A percentile compares a stretch with the other conserved stretches of the same genome.
Evolutionary conservation across 2,113 vertebrate genomes (phyloP).

Genomic region (Chamaea fasciata): DNA sequence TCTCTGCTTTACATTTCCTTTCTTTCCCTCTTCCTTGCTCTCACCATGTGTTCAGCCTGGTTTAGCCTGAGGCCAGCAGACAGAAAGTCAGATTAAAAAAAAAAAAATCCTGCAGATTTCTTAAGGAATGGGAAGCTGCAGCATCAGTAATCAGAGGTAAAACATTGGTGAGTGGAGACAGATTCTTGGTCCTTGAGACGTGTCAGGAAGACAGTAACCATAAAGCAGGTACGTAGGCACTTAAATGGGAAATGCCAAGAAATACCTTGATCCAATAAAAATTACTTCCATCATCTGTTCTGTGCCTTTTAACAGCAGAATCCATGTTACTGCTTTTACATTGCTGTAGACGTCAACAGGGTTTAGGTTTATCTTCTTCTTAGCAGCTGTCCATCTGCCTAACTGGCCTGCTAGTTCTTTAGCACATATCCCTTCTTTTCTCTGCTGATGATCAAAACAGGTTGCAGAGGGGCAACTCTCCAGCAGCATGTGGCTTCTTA

Average conservation of each 20-base stretch:
- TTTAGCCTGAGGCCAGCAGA: background rate
- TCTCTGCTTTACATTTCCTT: constrained; percentile 49
- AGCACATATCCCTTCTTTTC: background rate
- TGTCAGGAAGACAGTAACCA: background rate
- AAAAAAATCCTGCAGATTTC: background rate
- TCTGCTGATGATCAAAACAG: background rate
- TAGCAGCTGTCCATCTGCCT: background rate
- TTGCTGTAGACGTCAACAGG: background rate
- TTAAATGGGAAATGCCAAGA: background rate
- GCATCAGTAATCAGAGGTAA: background rate
- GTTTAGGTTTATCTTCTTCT: background rate
- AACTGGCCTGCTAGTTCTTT: background rate
- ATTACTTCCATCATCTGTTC: background rate
- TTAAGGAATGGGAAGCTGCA: background rate
- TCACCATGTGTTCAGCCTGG: background rate
- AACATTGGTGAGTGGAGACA: background rate
- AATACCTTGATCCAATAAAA: background rate
- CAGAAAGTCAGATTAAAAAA: background rate
- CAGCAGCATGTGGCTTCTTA: background rate
- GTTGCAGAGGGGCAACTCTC: background rate
- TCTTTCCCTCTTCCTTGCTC: background rate
- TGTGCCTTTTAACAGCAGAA: background rate
- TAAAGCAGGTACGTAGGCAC: background rate
- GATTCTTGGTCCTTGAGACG: background rate
- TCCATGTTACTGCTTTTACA: background rate